phyloP scores from a whole-genome alignment of 2,113 vertebrate genomes.

The Himantopus leucocephalus region DNA sequence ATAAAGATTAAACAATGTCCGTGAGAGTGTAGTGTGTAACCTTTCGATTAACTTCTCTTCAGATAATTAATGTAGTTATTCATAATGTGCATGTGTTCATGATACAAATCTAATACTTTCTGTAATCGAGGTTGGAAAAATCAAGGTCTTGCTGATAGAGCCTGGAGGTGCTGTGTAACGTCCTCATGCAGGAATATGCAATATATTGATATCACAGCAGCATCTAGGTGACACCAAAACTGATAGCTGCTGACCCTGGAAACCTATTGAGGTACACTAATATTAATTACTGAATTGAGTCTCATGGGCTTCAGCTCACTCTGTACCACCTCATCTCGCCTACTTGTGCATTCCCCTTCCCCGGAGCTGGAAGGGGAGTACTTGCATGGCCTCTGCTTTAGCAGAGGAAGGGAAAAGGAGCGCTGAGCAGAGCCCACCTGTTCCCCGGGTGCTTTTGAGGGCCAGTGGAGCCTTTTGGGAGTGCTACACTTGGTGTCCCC shows the following conservation, averaged over 20 bases:
- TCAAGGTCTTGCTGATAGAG: not conserved
- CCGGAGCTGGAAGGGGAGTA: not conserved
- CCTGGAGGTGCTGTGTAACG: not conserved
- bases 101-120: not conserved
- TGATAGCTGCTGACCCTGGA: not conserved
- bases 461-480: not conserved
- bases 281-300: not conserved
- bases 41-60: conserved; percentile 36
- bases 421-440: not conserved
- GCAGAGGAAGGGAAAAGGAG: not conserved
- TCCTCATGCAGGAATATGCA: not conserved
- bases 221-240: not conserved
- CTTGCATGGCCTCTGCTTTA: not conserved
- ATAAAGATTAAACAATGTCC: conserved; percentile 27
- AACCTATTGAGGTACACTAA: not conserved
- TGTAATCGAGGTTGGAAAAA: not conserved
- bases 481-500: not conserved
- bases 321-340: not conserved
- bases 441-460: accelerated
- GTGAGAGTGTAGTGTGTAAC: not conserved
- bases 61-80: conserved; percentile 22
- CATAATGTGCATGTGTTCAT: not conserved
- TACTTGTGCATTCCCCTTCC: not conserved
- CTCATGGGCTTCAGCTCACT: not conserved
- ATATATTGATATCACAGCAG: not conserved